Conservation (phyloP, 2,797 vertebrate genomes). For the Danio albolineatus region DNA sequence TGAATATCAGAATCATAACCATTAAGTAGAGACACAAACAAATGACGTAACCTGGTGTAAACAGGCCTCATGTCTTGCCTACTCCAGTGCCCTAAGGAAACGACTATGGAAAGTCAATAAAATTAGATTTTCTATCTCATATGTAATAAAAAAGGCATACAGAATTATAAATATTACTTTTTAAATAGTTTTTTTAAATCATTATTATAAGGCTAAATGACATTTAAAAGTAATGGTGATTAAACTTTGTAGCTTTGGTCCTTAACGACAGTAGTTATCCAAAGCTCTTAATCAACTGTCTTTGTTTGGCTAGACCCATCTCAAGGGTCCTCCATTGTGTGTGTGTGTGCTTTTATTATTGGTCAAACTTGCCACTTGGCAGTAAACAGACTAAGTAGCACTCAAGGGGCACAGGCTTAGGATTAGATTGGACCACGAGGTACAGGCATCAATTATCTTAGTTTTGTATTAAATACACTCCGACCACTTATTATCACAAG, state of each 20-base stretch:
- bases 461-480: not conserved
- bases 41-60: too few relatives aligned
- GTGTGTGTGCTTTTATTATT: constrained; percentile 22
- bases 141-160: too few relatives aligned
- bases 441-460: constrained; percentile 22
- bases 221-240: not conserved
- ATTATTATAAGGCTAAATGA: not conserved
- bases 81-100: too few relatives aligned
- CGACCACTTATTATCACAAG: constrained; percentile 8
- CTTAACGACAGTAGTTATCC: not conserved
- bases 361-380: not conserved
- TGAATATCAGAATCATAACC: too few relatives aligned
- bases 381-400: constrained; percentile 20
- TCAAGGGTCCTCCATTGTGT: constrained; percentile 15
- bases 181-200: not conserved
- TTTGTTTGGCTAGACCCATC: constrained; percentile 6
- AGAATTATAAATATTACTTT: too few relatives aligned
- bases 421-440: not conserved
- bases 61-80: too few relatives aligned
- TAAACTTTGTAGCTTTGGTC: not conserved
- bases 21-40: too few relatives aligned
- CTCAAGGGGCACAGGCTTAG: constrained; percentile 6
- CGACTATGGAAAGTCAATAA: too few relatives aligned
- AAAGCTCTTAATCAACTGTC: not conserved
- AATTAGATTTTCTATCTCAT: too few relatives aligned